Base-by-base conservation (phyloP, 1,140 invertebrate genomes). In the Drosophila bocqueti region DNA sequence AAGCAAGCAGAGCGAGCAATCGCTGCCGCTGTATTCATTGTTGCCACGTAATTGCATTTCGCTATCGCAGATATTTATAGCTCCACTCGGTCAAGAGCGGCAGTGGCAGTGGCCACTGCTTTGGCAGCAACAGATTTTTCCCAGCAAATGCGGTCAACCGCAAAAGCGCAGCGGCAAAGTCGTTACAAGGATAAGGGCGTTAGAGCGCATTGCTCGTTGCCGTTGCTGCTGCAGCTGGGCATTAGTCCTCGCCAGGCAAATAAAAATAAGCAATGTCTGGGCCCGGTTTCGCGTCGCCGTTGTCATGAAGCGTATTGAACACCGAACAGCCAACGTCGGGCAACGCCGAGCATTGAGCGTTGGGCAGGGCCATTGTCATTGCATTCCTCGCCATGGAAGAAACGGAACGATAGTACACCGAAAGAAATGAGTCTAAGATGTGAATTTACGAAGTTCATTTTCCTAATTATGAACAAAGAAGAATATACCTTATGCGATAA, bases 41-140 rank as follows among this genome's bases (percentile, higher is more conserved):
- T 89, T 89, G 85, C 85, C 85, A 89, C 85, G 85, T 89, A 89
- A 89, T 89, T 89, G 85, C 85, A 89, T 89, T 89, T 90, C 86
- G 85, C 85, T 89, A 89, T 89, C 85, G 85, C 85, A 90, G 85
- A 89, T 89, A 89, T 89, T 89, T 89, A 89, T 89, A 89, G 85
- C 85, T 89, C 71, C 85, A 89, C 85, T 89, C 85, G 85, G 85
- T 90, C 85, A 89, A 89, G 85, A 89, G 85, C 84, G 89, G 77
- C 58, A 54, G 63, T 67, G 74, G 60, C 55, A 83, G 76, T 86
- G 80, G 76, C 64, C 80, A 72, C 72, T 89, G 79, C 83, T 87
- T 89, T 87, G 84, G 81, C 84, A 89, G 84, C 84, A 90, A 89
- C 84, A 89, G 84, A 89, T 89, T 89, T 86, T 85, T 79, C 78